A percentile compares a stretch with the other conserved stretches of the same genome.
Conservation (phyloP, 2,113 vertebrate species). For the Phocoena phocoena region DNA sequence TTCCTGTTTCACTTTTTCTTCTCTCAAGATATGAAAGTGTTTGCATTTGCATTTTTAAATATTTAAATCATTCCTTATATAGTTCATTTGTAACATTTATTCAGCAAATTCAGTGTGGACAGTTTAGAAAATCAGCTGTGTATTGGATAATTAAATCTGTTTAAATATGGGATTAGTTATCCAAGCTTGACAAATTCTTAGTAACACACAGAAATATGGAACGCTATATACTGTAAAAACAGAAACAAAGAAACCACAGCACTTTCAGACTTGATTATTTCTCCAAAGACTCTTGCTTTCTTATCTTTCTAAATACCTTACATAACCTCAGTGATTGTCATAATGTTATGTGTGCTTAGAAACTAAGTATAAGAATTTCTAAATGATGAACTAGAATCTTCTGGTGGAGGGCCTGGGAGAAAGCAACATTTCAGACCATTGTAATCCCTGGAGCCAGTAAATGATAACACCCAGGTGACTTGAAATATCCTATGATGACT, state of each 20-base stretch:
- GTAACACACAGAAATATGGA: constrained; percentile 40
- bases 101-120: constrained; percentile 36
- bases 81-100: constrained; percentile 58
- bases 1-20: background rate
- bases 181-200: constrained; percentile 34
- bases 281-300: background rate
- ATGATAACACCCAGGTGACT: background rate
- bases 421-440: background rate
- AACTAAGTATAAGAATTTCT: background rate
- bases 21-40: background rate
- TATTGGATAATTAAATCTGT: constrained; percentile 65
- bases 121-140: constrained; percentile 64
- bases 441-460: background rate
- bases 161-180: constrained; percentile 76
- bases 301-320: background rate
- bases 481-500: background rate
- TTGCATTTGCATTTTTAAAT: constrained; percentile 21
- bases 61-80: background rate
- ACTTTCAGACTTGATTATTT: constrained; percentile 25
- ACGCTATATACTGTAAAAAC: background rate
- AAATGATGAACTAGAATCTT: background rate
- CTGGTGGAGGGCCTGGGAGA: background rate
- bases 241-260: background rate
- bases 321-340: background rate
- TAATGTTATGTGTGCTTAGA: background rate